Evolutionary conservation across 2,113 vertebrate genomes (phyloP), one percentile per base, ranked within the genome.

Genomic region (Psettodes erumei): DNA sequence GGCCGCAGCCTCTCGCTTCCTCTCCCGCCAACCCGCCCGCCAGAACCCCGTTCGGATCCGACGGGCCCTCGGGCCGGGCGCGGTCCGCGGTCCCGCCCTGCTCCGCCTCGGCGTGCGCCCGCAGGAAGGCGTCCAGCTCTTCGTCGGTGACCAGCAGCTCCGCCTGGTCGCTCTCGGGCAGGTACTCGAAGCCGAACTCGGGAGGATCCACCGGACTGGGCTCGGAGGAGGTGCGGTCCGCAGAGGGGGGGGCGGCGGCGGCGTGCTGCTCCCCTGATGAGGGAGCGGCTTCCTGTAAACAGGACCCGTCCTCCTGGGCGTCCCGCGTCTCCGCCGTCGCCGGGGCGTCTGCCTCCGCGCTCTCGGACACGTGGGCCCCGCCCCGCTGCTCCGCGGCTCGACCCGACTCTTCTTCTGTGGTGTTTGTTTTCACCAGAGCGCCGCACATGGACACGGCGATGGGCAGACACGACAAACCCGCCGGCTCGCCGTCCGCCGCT

Each of bases 61-160:
- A 84, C 58, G 90, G 78, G 19, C 78, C 79, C n/a, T 84, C 81
- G 1, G 78, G 71, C 3, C 55, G 60, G 5, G 56, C 16, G 15
- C 56, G 89, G 32, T 86, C 85, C 8, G 47, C 47, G 9, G 79
- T 58, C 0, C 65, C 5, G 6, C 25, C 48, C 42, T 76, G 89
- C 69, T 88, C 88, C 6, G 83, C 85, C 28, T 91, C 90, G 16
- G 78, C 79, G 73, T 96, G 95, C 9, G 93, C 93, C 81, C 89
- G 95, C 55, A 98, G 90, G 88, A 98, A 99, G 0, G 96, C 96
- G 83, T 98, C 96, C 56, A 99, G 89, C 78, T 99, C 98, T 64
- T 96, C 95, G 28, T 99, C 96, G 0, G 95, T 98, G 23, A 99
- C 90, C 32, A 96, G 86, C 73, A 91, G 35, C 69, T 94, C 91